Percentiles rank a stretch among this genome's conserved stretches.
phyloP scores from a whole-genome alignment of 1,140 invertebrate genomes.

The Cydia amplana region DNA sequence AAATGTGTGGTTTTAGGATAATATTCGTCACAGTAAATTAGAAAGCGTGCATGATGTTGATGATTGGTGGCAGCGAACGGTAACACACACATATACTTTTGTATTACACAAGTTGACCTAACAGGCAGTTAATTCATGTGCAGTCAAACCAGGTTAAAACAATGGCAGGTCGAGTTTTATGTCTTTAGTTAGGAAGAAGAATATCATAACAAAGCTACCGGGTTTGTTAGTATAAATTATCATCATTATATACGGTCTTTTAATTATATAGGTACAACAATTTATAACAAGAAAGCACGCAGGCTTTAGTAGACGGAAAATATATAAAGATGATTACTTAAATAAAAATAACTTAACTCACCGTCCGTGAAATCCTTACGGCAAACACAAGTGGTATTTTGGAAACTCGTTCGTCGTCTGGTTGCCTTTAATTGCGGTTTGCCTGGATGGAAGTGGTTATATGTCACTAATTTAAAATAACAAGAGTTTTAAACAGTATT shows the following conservation, averaged over 20 bases:
- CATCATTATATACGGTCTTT: not conserved
- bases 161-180: not conserved
- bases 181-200: not conserved
- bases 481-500: not conserved
- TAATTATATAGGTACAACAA: not conserved
- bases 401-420: not conserved
- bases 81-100: conserved; percentile 14
- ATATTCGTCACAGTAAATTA: conserved; percentile 68
- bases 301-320: not conserved
- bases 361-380: conserved; percentile 29
- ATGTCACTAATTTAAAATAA: not conserved
- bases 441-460: not conserved
- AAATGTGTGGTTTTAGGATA: conserved; percentile 23
- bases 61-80: conserved; percentile 37
- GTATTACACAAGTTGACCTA: conserved; percentile 23
- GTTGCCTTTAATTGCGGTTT: not conserved
- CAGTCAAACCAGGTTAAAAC: not conserved
- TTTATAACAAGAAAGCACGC: not conserved
- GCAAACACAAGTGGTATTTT: not conserved
- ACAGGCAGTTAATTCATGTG: conserved; percentile 11
- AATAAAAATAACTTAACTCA: conserved; percentile 24
- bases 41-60: conserved; percentile 61
- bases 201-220: not conserved
- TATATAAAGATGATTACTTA: not conserved
- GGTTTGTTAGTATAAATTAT: not conserved